Percentiles rank a stretch among this genome's conserved stretches.
Conservation (phyloP, 2,113 vertebrate genomes). For the Plectropomus leopardus region DNA sequence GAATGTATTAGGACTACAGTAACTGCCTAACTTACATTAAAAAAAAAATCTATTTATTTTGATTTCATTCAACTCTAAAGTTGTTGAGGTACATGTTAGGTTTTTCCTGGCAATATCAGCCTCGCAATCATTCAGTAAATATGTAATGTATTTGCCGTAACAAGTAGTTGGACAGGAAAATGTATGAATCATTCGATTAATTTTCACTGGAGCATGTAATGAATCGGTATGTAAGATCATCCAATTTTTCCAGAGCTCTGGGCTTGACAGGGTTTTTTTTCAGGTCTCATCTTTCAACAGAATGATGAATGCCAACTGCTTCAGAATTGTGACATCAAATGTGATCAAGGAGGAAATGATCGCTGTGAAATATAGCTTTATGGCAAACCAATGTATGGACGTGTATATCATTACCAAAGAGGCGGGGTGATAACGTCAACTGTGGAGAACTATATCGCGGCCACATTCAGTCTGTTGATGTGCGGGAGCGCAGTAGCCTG, state of each 20-base stretch:
- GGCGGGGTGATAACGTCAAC: conserved; percentile 2
- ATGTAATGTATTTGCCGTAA: background rate
- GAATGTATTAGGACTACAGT: no score
- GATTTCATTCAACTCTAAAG: no score
- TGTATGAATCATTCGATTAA: background rate
- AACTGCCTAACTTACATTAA: no score
- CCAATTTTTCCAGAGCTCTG: background rate
- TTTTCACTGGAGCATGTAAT: background rate
- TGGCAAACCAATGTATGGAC: conserved; percentile 19
- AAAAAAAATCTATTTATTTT: no score
- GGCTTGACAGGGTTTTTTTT: conserved; percentile 19
- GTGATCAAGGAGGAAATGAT: conserved; percentile 31
- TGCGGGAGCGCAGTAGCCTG: conserved; percentile 54
- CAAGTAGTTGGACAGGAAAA: background rate
- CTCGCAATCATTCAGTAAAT: background rate
- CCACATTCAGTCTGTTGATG: background rate
- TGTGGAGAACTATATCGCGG: conserved; percentile 10
- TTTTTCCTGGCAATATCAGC: no score
- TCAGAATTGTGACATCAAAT: background rate
- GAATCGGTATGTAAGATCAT: background rate
- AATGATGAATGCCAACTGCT: conserved; percentile 13
- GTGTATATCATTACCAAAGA: conserved; percentile 34
- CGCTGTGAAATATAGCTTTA: conserved; percentile 16
- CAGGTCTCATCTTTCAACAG: background rate
- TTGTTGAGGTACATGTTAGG: no score